phyloP scores from a whole-genome alignment of 2,888 invertebrate species.

The Leptinotarsa rubiginosa region DNA sequence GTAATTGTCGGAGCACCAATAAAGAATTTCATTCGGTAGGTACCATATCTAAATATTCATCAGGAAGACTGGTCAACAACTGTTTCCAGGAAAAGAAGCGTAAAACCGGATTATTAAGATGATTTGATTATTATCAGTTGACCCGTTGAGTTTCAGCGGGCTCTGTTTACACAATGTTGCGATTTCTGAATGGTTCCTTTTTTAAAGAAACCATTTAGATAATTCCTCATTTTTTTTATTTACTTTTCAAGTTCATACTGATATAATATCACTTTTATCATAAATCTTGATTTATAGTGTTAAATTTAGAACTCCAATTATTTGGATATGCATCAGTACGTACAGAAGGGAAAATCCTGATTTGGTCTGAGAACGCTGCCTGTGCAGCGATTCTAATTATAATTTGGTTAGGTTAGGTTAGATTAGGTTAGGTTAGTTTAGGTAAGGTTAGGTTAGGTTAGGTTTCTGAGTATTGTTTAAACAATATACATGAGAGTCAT shows the following conservation, averaged over 20 bases:
- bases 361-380: too few species aligned
- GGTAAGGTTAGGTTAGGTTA: too few species aligned
- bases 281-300: too few species aligned
- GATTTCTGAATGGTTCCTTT: not conserved
- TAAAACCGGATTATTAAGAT: slow-evolving; percentile 47
- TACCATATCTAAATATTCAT: slow-evolving; percentile 35
- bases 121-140: slow-evolving; percentile 47
- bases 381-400: too few species aligned
- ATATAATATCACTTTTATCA: not conserved
- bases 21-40: slow-evolving; percentile 9
- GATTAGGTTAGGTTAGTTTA: too few species aligned
- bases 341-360: too few species aligned
- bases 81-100: slow-evolving; percentile 40
- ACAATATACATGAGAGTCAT: too few species aligned
- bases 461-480: too few species aligned
- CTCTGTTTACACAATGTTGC: slow-evolving; percentile 7
- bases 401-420: too few species aligned
- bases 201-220: not conserved
- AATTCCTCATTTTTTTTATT: not conserved
- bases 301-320: too few species aligned
- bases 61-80: slow-evolving; percentile 36
- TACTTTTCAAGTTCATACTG: not conserved
- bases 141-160: not conserved
- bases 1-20: slow-evolving; percentile 8
- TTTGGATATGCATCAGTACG: too few species aligned